Conservation (phyloP, 2,797 vertebrate species). For the Dallia pectoralis region DNA sequence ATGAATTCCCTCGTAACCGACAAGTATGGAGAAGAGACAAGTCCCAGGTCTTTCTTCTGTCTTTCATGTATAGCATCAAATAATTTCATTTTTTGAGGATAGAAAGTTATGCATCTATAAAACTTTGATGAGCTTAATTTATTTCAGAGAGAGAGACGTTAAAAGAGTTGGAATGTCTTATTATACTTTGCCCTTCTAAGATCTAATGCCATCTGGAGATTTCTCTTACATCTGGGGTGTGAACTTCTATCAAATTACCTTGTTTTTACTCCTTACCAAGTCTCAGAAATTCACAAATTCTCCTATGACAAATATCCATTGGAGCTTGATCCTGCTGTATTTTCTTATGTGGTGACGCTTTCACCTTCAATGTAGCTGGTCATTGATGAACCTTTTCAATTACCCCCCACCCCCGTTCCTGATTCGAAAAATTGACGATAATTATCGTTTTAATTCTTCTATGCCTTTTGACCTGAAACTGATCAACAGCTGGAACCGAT, state of each 20-base stretch:
- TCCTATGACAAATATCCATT: slow-evolving; percentile 52
- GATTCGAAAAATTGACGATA: too few species aligned
- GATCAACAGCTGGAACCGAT: background rate
- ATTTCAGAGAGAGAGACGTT: slow-evolving; percentile 41
- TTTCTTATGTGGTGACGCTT: slow-evolving; percentile 43
- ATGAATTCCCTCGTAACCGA: slow-evolving; percentile 10
- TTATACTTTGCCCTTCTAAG: slow-evolving; percentile 44
- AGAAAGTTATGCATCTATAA: slow-evolving; percentile 50
- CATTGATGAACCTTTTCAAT: slow-evolving; percentile 54
- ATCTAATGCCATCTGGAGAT: slow-evolving; percentile 14
- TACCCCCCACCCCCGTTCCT: slow-evolving; percentile 35
- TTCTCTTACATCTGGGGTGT: slow-evolving; percentile 34
- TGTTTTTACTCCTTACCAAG: slow-evolving; percentile 45
- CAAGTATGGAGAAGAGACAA: slow-evolving; percentile 21
- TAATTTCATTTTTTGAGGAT: slow-evolving; percentile 31
- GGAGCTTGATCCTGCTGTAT: slow-evolving; percentile 50
- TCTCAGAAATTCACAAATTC: slow-evolving; percentile 53
- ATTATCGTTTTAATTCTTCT: slow-evolving; percentile 27
- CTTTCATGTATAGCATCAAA: slow-evolving; percentile 29
- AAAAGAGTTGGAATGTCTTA: slow-evolving; percentile 42
- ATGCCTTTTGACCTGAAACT: slow-evolving; percentile 15
- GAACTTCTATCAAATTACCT: slow-evolving; percentile 38
- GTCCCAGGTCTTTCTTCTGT: slow-evolving; percentile 1
- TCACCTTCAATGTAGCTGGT: slow-evolving; percentile 47
- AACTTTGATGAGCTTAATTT: slow-evolving; percentile 45